Base-by-base conservation (phyloP, 2,888 invertebrate genomes). In the Tenthredo scrophulariae region DNA sequence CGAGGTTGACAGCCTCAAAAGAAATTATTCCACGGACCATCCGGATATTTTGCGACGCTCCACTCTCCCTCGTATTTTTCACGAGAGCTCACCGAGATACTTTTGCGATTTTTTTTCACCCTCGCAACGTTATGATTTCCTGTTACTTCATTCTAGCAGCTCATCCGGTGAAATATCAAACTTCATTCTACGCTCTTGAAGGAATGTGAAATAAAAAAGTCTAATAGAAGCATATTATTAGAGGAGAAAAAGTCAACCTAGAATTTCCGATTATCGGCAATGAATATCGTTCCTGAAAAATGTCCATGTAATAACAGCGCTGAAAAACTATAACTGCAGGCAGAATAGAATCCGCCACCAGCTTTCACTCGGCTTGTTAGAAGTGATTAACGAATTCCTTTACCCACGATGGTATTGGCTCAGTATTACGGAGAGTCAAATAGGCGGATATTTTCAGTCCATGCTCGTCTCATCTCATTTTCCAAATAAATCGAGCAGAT, bases 1-100 rank as follows among this genome's bases (percentile, higher is more conserved):
- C 80, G 80, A 80, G 80, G 62, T 80, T 62, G 80, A 80, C 80
- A 37, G 58, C 37, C 58, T 80, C 80, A 62, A 80, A 58, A 80
- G 80, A 80, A 62, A 80, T 80, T 80, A 80, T 62, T 80, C 58
- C 58, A 80, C 37, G 18, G 80, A 62, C 80, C 58, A 26, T 58
- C 37, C n/a, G 10, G 80, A 80, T 62, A 80, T 58, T 80, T 62
- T 40, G 4, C 80, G 5, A 40, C 40, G 37, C 40, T 40, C 58
- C 37, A 37, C 37, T 80, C 80, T 77, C 29, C 50, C 77, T 77
- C 77, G 22, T 77, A 77, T 77, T 77, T 77, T 77, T 50, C n/a
- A 7, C 33, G 26, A 77, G 77, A 29, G 29, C 77, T 77, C 77
- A 15, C 33, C 46, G 18, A 29, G 54, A 54, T 26, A 29, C 54